Percentiles rank a stretch among this genome's conserved stretches.
phyloP scores from a whole-genome alignment of 2,113 vertebrate genomes.

The Sorex fumeus region DNA sequence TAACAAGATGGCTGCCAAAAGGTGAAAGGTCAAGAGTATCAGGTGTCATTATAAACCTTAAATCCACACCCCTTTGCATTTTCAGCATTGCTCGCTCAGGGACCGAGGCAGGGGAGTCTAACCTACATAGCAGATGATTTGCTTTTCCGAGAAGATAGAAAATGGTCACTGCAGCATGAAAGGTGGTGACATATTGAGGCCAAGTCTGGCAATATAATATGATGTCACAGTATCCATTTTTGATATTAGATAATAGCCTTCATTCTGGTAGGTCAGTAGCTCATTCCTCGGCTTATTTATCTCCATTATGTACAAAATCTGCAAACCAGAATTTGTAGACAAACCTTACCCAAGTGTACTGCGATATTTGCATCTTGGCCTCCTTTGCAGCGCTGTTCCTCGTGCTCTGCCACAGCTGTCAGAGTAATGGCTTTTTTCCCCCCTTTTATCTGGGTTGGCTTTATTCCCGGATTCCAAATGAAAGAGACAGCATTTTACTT shows the following conservation, averaged over 20 bases:
- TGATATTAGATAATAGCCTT: constrained; percentile 57
- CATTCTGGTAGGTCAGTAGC: constrained; percentile 43
- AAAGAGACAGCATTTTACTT: constrained; percentile 88
- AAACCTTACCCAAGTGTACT: constrained; percentile 69
- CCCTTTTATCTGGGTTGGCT: constrained; percentile 84
- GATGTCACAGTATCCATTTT: constrained; percentile 62
- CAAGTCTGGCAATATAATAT: constrained; percentile 46
- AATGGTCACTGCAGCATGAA: neutral
- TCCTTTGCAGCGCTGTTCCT: constrained; percentile 77
- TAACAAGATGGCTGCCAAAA: constrained; percentile 59
- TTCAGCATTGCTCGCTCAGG: neutral
- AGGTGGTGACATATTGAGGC: constrained; percentile 44
- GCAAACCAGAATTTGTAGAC: constrained; percentile 66
- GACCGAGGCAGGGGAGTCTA: constrained; percentile 21
- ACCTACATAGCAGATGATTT: constrained; percentile 37
- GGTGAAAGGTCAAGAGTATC: constrained; percentile 29
- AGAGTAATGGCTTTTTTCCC: constrained; percentile 78
- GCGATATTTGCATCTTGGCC: constrained; percentile 76
- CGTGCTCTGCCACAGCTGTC: constrained; percentile 86
- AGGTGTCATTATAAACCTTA: constrained; percentile 59
- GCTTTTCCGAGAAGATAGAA: constrained; percentile 33
- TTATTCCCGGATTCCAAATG: constrained; percentile 89
- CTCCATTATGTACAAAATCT: constrained; percentile 65
- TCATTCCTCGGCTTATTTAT: constrained; percentile 67
- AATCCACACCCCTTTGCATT: constrained; percentile 16